Evolutionary conservation across 2,797 vertebrate genomes (phyloP).

Genomic region (Australoheros facetus): DNA sequence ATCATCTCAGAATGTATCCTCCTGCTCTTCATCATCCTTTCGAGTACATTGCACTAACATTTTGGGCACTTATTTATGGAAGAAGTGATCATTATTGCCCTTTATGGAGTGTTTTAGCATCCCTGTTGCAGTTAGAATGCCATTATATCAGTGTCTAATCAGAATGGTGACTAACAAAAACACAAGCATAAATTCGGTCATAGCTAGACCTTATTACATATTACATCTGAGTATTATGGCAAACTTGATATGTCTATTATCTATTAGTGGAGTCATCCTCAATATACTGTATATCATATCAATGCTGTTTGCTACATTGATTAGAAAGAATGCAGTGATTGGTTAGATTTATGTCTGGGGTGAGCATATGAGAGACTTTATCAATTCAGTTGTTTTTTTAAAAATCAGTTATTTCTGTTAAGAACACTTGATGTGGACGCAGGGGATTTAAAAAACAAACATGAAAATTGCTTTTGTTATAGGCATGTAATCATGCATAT

Average conservation of each 20-base stretch:
- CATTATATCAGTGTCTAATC: slow-evolving; percentile 4
- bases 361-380: neutral
- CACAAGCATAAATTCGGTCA: neutral
- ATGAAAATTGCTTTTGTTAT: slow-evolving; percentile 4
- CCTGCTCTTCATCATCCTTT: slow-evolving; percentile 7
- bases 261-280: slow-evolving; percentile 1
- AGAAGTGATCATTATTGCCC: neutral
- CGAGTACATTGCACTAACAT: slow-evolving; percentile 15
- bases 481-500: slow-evolving; percentile 7
- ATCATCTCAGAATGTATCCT: slow-evolving; percentile 58
- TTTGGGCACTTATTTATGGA: slow-evolving; percentile 27
- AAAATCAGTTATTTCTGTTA: neutral
- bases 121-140: slow-evolving; percentile 7
- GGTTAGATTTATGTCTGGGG: neutral
- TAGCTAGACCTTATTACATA: slow-evolving; percentile 1
- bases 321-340: slow-evolving; percentile 7
- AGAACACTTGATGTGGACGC: slow-evolving; percentile 3
- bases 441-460: neutral
- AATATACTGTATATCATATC: slow-evolving; percentile 24
- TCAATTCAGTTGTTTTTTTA: neutral
- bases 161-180: slow-evolving; percentile 6
- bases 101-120: slow-evolving; percentile 13
- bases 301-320: neutral
- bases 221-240: slow-evolving; percentile 14
- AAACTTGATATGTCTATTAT: neutral